A percentile compares a stretch with the other conserved stretches of the same genome.
Evolutionary conservation across 2,113 vertebrate genomes (phyloP).

Genomic region (Sminthopsis crassicaudata): DNA sequence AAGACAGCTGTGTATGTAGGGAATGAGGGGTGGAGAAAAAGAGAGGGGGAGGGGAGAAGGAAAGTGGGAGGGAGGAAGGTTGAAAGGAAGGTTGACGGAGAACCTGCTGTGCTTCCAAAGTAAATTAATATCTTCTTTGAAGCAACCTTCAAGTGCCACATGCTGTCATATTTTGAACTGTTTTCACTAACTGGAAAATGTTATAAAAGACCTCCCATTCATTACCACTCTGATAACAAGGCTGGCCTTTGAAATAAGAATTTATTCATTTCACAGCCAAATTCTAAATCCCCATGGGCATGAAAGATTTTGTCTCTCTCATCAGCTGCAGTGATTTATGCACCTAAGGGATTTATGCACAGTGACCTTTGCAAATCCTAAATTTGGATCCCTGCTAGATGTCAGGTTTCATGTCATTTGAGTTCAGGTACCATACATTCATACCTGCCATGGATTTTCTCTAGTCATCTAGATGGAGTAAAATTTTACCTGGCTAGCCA

Average conservation of each 20-base stretch:
- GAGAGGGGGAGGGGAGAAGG: neutral
- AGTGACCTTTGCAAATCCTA: neutral
- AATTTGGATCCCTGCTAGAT: neutral
- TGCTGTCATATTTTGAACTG: neutral
- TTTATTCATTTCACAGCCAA: neutral
- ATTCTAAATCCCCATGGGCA: neutral
- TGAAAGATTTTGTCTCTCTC: constrained; percentile 38
- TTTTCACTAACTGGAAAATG: accelerated
- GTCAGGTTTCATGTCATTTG: neutral
- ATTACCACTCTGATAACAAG: accelerated
- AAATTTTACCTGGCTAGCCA: neutral
- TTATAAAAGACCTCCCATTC: neutral
- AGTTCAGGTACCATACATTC: neutral
- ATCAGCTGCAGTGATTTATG: constrained; percentile 52
- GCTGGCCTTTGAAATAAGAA: neutral
- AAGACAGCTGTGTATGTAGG: neutral
- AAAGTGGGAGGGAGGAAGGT: neutral
- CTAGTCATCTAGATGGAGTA: neutral
- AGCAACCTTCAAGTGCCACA: neutral
- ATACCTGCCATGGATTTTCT: neutral
- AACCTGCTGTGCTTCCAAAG: neutral
- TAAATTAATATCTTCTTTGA: constrained; percentile 6
- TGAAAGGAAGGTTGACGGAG: neutral
- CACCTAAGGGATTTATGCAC: neutral
- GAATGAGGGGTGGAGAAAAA: constrained; percentile 3